Base-by-base conservation (phyloP, 2,888 invertebrate genomes). In the Syrphus vitripennis region DNA sequence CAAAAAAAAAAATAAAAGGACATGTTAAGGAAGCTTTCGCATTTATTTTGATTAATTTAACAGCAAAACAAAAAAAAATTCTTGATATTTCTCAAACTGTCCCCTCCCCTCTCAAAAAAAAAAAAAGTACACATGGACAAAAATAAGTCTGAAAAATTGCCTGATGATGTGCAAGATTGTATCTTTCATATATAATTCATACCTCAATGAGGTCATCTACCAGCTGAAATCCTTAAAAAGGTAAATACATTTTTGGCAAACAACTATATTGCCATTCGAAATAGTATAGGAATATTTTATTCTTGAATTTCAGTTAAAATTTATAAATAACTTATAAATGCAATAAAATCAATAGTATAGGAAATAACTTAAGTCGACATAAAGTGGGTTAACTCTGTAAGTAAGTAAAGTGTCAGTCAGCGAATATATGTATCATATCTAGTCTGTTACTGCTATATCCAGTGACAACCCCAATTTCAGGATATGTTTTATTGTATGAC, bases 291-390 rank as follows among this genome's bases (percentile, higher is more conserved):
- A 12, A 29, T 40, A 63, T 0, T 42, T 67, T 42, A 40, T 50
- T 71, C 31, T 26, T 45, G 37, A 42, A 63, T 40, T 26, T 59
- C 37, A 55, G 61, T 76, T 34, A 59, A n/a, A 42, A 53, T 76
- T 59, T 80, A 80, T 80, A 80, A 84, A 80, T 84, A 84, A 71
- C 81, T 48, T n/a, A n/a, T n/a, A 19, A 70, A 29, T 59, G 70
- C 50, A 74, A 74, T 48, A 50, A 6, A 65, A 79, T 79, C 79
- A 26, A 74, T 74, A 83, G 42, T 14, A 26, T 19, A 37, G 63
- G n/a, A 6, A n/a, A 31, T 19, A 29, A n/a, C n/a, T n/a, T 19
- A 40, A 21, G 24, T 26, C 4, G 6, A 1, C 0, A 5, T 59
- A 53, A 80, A 84, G 75, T 76, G 71, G 65, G 80, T 84, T 72